Percentiles rank a stretch among this genome's conserved stretches.
These are phyloP conservation scores for Camptogramma bilineatum DNA, from an alignment of 2,888 invertebrate species.

Conservation along the genomic window DNA sequence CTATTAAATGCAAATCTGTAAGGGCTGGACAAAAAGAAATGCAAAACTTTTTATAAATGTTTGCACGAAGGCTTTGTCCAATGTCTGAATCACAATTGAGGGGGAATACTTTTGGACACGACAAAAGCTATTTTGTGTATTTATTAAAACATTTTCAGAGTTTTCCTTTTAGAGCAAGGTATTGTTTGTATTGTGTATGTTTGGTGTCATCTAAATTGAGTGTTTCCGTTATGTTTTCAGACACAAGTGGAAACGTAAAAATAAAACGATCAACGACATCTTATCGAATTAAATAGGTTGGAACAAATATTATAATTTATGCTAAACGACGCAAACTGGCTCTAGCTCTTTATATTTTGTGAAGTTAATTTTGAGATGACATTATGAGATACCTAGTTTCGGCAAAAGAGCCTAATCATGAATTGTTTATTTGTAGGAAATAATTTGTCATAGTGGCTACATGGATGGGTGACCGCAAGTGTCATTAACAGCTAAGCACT, in stretches of 20 bases:
- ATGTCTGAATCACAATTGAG: slow-evolving; percentile 67
- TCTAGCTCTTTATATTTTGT: no score
- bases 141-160: slow-evolving; percentile 74
- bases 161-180: slow-evolving; percentile 48
- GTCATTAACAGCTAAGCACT: no score
- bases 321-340: no score
- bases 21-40: slow-evolving; percentile 53
- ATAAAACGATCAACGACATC: not conserved
- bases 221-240: slow-evolving; percentile 11
- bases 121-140: slow-evolving; percentile 69
- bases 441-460: no score
- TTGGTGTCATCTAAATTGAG: slow-evolving; percentile 30
- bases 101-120: slow-evolving; percentile 55
- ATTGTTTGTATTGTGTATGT: slow-evolving; percentile 29
- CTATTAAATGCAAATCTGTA: slow-evolving; percentile 64
- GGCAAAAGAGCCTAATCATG: no score
- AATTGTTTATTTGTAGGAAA: no score
- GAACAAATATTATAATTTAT: no score
- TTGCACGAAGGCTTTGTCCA: slow-evolving; percentile 72
- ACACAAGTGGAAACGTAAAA: not conserved
- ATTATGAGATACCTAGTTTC: no score
- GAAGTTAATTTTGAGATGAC: no score
- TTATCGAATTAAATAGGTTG: no score
- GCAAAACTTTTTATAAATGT: slow-evolving; percentile 73
- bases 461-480: no score